Base-by-base conservation (phyloP, 53 echinoderm and acorn worm species). In the Zoroaster sp. region DNA sequence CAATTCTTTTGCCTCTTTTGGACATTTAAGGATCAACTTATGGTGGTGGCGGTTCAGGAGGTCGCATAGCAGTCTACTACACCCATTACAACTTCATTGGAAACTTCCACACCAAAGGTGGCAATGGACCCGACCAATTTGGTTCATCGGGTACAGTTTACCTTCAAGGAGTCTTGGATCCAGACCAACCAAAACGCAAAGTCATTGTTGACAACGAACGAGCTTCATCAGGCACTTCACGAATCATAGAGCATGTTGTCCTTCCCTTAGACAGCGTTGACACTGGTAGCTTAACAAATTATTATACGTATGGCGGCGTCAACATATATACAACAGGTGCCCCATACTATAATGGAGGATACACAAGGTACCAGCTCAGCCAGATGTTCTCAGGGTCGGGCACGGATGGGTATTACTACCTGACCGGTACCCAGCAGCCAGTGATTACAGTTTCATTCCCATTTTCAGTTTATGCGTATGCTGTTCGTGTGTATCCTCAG, bases 11-110 rank as follows among this genome's bases (percentile, higher is more conserved):
- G 0, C 17, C 72, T 73, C 45, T 72, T 72, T 86, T 51, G 41
- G 8, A 18, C 44, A 32, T 12, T 41, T 31, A 33, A 83, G 89
- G 78, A n/a, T 71, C 77, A 25, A 72, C 53, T 31, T 70, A 80
- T 17, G 92, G 90, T 5, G 96, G 96, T 25, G 92, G 90, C 23
- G 96, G 96, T 12, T 87, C 92, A 17, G 96, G 96, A 33, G 96
- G 96, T 15, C 89, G 96, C 52, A 79, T 92, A 3, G 96, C 96
- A 0, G 75, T 96, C 44, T 96, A 96, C 80, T 88, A 90, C 69
- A 91, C 83, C 47, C 85, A 88, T 69, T 38, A 90, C 80, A 94
- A 94, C 93, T 96, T 87, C 87, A 94, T 93, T 3, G 96, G 96
- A 4, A 87, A 87, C 42, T 90, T 90, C 88, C 70, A 75, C 11